Conservation (phyloP, 2,888 invertebrate genomes). For the Cacoxenus indagator region DNA sequence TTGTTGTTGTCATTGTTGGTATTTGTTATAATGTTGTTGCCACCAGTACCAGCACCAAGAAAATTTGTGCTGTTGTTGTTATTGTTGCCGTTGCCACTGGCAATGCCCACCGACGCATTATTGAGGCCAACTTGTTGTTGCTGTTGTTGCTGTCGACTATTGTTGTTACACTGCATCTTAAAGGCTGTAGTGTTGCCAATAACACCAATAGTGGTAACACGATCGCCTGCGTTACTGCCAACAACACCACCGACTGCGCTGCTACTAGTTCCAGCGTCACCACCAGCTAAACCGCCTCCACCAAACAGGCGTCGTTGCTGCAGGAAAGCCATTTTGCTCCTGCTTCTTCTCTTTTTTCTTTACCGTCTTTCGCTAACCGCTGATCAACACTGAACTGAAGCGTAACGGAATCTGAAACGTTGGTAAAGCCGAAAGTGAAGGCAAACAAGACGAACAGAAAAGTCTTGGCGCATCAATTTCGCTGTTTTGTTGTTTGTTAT, state of each 20-base stretch:
- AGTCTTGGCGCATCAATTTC: too few species aligned
- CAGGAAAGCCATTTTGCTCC: slow-evolving; percentile 55
- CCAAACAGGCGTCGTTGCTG: slow-evolving; percentile 58
- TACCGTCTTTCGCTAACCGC: background rate
- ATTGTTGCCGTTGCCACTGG: slow-evolving; percentile 21
- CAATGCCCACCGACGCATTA: slow-evolving; percentile 4
- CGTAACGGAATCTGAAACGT: background rate
- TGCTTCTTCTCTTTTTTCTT: too few species aligned
- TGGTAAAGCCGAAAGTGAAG: too few species aligned
- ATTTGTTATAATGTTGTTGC: background rate
- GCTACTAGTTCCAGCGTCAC: slow-evolving; percentile 21
- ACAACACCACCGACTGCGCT: background rate
- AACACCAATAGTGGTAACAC: slow-evolving; percentile 44
- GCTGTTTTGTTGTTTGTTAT: too few species aligned
- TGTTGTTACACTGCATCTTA: slow-evolving; percentile 31
- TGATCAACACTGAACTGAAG: background rate
- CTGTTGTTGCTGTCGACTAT: slow-evolving; percentile 38
- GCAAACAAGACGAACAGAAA: too few species aligned
- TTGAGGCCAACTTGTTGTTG: slow-evolving; percentile 19
- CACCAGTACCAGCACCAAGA: background rate
- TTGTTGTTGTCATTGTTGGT: slow-evolving; percentile 26
- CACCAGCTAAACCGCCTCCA: slow-evolving; percentile 37
- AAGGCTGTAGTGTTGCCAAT: slow-evolving; percentile 29
- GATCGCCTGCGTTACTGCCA: slow-evolving; percentile 31
- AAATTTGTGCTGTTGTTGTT: slow-evolving; percentile 32